These are phyloP conservation scores for Perizoma flavofasciatum DNA, from an alignment of 2,888 invertebrate species.

Conservation along the genomic window DNA sequence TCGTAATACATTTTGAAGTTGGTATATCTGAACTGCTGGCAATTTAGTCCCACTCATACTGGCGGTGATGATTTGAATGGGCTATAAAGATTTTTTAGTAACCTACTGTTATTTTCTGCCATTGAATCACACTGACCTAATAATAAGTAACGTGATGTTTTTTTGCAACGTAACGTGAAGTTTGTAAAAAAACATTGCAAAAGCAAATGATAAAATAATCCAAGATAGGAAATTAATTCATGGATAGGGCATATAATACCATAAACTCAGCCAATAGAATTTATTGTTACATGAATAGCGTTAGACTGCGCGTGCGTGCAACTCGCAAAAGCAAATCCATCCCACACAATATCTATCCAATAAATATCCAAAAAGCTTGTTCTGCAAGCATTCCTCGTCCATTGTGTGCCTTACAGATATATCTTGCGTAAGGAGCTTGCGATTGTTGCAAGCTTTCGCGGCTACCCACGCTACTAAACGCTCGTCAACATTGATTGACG, in stretches of 20 bases:
- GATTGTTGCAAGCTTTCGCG: constrained; percentile 66
- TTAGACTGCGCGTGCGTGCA: constrained; percentile 56
- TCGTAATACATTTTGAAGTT: neutral
- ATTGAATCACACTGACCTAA: no score
- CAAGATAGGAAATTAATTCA: neutral
- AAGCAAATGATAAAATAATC: constrained; percentile 12
- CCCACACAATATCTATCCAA: constrained; percentile 82
- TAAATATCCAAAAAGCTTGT: constrained; percentile 84
- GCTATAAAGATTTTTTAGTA: no score
- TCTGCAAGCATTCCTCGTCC: constrained; percentile 75
- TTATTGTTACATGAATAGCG: constrained; percentile 50
- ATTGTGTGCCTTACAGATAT: constrained; percentile 79
- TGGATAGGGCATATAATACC: constrained; percentile 26
- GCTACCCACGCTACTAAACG: constrained; percentile 67
- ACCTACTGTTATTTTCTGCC: no score
- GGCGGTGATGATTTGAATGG: no score
- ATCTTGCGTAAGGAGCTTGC: constrained; percentile 78
- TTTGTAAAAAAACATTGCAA: no score
- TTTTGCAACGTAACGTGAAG: no score
- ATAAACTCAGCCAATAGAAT: constrained; percentile 42
- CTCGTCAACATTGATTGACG: constrained; percentile 66
- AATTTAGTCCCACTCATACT: no score
- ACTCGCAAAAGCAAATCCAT: constrained; percentile 69
- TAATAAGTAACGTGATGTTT: no score
- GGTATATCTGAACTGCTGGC: no score